Conservation (phyloP, 2,113 vertebrate species). For the Neoarius graeffei region DNA sequence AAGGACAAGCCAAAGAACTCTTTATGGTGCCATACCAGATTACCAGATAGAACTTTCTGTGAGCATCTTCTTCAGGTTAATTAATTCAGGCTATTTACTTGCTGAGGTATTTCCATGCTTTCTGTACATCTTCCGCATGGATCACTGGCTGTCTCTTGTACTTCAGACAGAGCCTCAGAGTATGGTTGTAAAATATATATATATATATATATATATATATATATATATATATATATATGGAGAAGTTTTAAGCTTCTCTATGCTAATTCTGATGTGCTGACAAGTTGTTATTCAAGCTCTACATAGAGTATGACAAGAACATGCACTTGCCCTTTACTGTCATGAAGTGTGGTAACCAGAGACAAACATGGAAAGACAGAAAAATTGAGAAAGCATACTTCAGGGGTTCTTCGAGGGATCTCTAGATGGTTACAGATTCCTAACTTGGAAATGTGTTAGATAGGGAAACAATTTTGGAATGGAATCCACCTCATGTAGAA, state of each 20-base stretch:
- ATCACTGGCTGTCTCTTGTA: background rate
- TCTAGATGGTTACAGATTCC: background rate
- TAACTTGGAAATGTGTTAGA: background rate
- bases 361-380: background rate
- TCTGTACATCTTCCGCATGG: background rate
- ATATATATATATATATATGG: background rate
- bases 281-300: slow-evolving; percentile 40
- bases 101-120: slow-evolving; percentile 61
- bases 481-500: background rate
- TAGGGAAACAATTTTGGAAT: background rate
- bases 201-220: background rate
- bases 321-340: slow-evolving; percentile 36
- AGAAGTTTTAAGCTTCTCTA: slow-evolving; percentile 25
- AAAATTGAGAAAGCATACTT: background rate
- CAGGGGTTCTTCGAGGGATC: background rate
- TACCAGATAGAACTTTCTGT: background rate
- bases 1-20: background rate
- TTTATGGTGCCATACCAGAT: background rate
- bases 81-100: slow-evolving; percentile 70
- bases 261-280: slow-evolving; percentile 39
- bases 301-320: slow-evolving; percentile 20
- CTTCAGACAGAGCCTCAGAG: slow-evolving; percentile 2
- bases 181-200: background rate
- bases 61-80: slow-evolving; percentile 62
- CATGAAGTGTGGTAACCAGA: background rate